Evolutionary conservation across 53 echinoderm and acorn worm genomes (phyloP), one percentile per base, ranked within the genome.

Genomic region (Henricia sp.): DNA sequence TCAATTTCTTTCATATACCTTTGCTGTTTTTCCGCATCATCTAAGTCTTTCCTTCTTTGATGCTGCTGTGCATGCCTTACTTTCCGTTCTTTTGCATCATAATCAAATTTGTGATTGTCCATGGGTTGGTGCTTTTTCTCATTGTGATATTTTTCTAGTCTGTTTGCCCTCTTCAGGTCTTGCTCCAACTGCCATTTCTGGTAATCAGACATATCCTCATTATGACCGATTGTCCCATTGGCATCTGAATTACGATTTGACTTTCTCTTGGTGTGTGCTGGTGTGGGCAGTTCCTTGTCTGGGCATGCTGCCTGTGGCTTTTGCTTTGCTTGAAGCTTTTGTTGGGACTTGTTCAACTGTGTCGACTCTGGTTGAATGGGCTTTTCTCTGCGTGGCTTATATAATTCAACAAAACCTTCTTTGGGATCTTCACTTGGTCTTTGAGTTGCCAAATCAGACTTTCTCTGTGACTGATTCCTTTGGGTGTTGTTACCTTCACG

Each of bases 141-240:
- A 37, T 85, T 64, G n/a, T 83, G 69, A 57, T 92, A 82, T 20
- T 68, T 90, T 43, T 83, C 83, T 38, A 96, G 70, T 52, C 96
- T 60, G 50, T 86, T 73, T 37, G 87, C 65, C 28, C 96, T 58
- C 59, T 95, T 36, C n/a, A 76, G 65, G 72, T 93, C 91, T 66
- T 91, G 96, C 26, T 95, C 96, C 33, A 86, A 67, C 56, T 95
- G 96, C 91, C 91, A 96, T 56, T 91, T 96, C 70, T 89, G 93
- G 64, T 87, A 96, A 60, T 96, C 96, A 14, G 82, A 48, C 50
- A 57, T 24, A 29, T 90, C 51, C 13, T 77, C 50, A 11, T 63
- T 54, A 37, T 66, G 46, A 66, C 51, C 73, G 34, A 23, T 27
- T 60, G 30, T 16, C 52, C 52, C 17, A 20, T 23, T 71, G 29